phyloP scores from a whole-genome alignment of 1,140 invertebrate species.

The Parasteatoda tepidariorum region DNA sequence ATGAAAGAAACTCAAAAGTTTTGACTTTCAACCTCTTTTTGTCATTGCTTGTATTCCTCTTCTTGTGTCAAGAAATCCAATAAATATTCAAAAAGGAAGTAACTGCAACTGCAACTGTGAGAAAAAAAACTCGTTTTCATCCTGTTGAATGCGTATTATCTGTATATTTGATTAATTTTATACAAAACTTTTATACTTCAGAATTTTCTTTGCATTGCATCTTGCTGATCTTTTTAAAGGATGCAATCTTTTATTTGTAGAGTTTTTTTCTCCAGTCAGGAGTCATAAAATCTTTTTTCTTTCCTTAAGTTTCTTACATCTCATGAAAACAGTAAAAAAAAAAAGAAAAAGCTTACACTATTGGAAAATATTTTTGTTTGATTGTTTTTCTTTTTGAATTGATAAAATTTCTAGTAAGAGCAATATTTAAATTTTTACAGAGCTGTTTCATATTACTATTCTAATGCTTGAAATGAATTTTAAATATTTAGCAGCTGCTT shows the following conservation, averaged over 20 bases:
- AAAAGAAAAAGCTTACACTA: no score
- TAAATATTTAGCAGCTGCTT: no score
- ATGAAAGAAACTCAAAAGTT: conserved; percentile 4
- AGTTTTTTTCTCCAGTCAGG: background rate
- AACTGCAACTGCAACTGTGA: background rate
- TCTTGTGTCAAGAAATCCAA: conserved; percentile 18
- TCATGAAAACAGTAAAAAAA: no score
- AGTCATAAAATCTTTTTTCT: no score
- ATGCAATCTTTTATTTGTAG: background rate
- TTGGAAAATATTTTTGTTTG: no score
- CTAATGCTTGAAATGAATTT: no score
- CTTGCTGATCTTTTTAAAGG: background rate
- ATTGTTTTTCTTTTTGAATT: no score
- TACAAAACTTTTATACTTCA: conserved; percentile 47
- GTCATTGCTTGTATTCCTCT: background rate
- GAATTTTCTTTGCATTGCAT: background rate
- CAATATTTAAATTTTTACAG: no score
- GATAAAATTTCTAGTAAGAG: no score
- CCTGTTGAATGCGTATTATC: conserved; percentile 51
- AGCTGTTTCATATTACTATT: no score
- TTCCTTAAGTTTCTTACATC: no score
- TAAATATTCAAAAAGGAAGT: conserved; percentile 50
- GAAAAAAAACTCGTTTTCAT: conserved; percentile 10
- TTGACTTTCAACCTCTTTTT: background rate
- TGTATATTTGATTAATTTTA: conserved; percentile 55